Evolutionary conservation across 2,888 invertebrate species (phyloP), one percentile per base, ranked within the genome.

Genomic region (Nomada ruficornis): DNA sequence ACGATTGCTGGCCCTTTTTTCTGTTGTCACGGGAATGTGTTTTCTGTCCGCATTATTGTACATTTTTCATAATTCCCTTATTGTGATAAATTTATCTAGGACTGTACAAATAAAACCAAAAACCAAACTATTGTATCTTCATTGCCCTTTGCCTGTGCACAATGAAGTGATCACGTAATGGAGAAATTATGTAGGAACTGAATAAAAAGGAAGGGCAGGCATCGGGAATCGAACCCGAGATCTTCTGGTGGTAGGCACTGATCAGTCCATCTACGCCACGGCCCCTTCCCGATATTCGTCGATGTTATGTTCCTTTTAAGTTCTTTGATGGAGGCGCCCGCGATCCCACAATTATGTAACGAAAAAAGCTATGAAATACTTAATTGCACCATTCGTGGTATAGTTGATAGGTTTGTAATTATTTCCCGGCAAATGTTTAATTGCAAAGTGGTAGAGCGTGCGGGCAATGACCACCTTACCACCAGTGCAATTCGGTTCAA

Each of bases 41-140:
- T 85, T 81, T 75, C 72, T 47, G 73, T 59, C 79, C 73, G 69
- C 78, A 63, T 77, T 80, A 79, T 76, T 82, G 81, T 80, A 83
- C 69, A 83, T 77, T 88, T 81, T 79, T 85, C 81, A 81, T 77
- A 77, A 81, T 83, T 83, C 80, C 81, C 86, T 88, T 86, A 88
- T 87, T 87, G 87, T 87, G 87, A 87, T 87, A 87, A 85, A 85
- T 85, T 71, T 81, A 88, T 70, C 77, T 87, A 82, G 81, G 70
- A 76, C 67, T 87, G 81, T 88, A 87, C 71, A 83, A 88, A 87
- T 86, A 86, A 87, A 88, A 76, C 36, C 71, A 68, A 78, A 81
- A 83, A 80, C 72, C 47, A 67, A 68, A 42, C 9, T 13, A 50
- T 13, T 11, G 36, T 77, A 59, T 80, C 50, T 72, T 77, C 18